A percentile compares a stretch with the other conserved stretches of the same genome.
These are phyloP conservation scores for Prolemur simus DNA, from an alignment of 2,113 vertebrate genomes.

Conservation along the genomic window DNA sequence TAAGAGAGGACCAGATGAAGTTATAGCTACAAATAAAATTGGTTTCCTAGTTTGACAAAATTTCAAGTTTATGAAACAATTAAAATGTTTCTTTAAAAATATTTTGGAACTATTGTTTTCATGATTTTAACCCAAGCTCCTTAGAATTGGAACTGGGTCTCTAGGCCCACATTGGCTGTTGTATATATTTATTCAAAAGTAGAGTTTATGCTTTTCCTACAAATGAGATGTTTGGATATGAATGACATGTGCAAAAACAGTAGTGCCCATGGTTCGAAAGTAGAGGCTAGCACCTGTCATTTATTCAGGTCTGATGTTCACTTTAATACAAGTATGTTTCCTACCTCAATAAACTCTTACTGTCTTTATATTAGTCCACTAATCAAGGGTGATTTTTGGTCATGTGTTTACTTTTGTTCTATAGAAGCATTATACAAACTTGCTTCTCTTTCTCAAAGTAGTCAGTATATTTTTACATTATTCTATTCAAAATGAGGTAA, in stretches of 20 bases:
- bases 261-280: not conserved
- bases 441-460: not conserved
- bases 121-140: constrained; percentile 25
- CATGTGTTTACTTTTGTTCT: not conserved
- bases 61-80: not conserved
- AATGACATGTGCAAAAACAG: accelerated
- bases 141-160: not conserved
- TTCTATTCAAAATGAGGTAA: constrained; percentile 1
- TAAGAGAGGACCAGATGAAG: not conserved
- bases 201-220: not conserved
- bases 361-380: not conserved
- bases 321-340: not conserved
- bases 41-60: constrained; percentile 37
- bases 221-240: constrained; percentile 24
- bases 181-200: not conserved
- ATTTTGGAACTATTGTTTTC: not conserved
- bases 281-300: not conserved
- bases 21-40: not conserved
- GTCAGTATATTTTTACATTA: not conserved
- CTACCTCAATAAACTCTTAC: not conserved
- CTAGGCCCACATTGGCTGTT: not conserved
- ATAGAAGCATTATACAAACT: not conserved
- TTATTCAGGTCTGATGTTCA: accelerated
- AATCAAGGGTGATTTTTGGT: not conserved
- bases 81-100: not conserved